Evolutionary conservation across 2,888 invertebrate species (phyloP).

Genomic region (Amphipyra tragopoginis): DNA sequence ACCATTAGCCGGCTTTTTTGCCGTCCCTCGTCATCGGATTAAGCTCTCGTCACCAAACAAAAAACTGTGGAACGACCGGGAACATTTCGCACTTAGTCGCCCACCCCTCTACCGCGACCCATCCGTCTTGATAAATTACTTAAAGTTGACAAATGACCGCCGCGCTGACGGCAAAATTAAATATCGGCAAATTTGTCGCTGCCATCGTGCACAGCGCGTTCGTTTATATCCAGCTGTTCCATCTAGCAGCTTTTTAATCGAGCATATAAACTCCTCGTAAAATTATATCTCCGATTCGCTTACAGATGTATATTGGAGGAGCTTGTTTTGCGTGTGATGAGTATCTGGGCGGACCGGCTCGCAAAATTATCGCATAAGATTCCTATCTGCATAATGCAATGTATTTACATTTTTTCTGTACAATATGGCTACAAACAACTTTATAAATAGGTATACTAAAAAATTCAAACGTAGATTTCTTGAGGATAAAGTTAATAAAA

Average conservation of each 20-base stretch:
- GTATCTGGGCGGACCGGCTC: conserved; percentile 10
- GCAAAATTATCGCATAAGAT: neutral
- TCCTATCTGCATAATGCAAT: conserved; percentile 4
- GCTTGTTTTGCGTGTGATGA: conserved; percentile 20
- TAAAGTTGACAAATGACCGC: conserved; percentile 28
- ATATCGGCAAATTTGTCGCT: conserved; percentile 20
- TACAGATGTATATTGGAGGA: conserved; percentile 34
- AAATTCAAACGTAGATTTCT: neutral
- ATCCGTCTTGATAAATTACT: conserved; percentile 56
- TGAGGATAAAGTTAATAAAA: neutral
- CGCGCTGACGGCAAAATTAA: conserved; percentile 4
- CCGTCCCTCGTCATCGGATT: conserved; percentile 64
- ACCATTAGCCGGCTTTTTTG: conserved; percentile 66
- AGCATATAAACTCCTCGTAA: conserved; percentile 39
- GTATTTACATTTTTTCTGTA: neutral
- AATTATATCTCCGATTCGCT: conserved; percentile 16
- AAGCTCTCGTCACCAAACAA: conserved; percentile 64
- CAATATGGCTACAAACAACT: neutral
- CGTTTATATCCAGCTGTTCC: conserved; percentile 8
- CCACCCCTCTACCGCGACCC: conserved; percentile 44
- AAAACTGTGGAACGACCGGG: conserved; percentile 61
- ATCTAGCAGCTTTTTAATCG: conserved; percentile 6
- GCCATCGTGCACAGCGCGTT: conserved; percentile 1
- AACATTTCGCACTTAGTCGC: conserved; percentile 72
- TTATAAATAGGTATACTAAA: neutral